These are phyloP conservation scores for Diogma glabrata DNA, from an alignment of 2,888 invertebrate species.

Conservation along the genomic window DNA sequence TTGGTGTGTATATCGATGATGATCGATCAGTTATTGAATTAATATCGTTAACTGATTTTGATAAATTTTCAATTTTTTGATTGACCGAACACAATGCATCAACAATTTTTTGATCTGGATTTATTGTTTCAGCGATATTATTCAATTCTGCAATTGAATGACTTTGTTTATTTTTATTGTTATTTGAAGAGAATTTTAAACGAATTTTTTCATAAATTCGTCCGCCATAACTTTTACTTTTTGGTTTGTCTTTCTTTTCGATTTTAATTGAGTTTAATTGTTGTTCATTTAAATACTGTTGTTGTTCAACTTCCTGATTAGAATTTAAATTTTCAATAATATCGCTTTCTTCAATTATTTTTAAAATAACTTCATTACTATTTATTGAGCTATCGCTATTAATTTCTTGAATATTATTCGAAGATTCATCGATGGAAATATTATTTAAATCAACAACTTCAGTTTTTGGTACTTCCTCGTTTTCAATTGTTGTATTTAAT, in stretches of 20 bases:
- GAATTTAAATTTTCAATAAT: not conserved
- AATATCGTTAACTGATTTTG: conserved; percentile 17
- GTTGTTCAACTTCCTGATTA: conserved; percentile 15
- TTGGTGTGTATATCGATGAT: conserved; percentile 42
- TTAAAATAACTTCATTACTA: not conserved
- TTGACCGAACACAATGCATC: conserved; percentile 31
- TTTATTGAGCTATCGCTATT: not conserved
- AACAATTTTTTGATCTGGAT: conserved; percentile 28
- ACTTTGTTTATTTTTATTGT: too few species aligned
- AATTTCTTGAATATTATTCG: too few species aligned
- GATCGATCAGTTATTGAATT: conserved; percentile 18
- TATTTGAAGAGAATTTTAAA: conserved; percentile 17
- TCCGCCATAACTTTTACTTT: conserved; percentile 16
- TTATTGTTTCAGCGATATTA: conserved; percentile 12
- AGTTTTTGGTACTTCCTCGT: not conserved
- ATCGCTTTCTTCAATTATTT: conserved; percentile 6
- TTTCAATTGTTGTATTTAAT: conserved; percentile 1
- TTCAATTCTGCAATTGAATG: conserved; percentile 12
- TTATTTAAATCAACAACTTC: not conserved
- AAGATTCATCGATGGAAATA: too few species aligned
- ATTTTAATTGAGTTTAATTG: not conserved
- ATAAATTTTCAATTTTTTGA: conserved; percentile 26
- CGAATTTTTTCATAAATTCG: conserved; percentile 33
- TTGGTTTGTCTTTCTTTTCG: not conserved
- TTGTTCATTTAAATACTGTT: not conserved